A percentile compares a stretch with the other conserved stretches of the same genome.
These are phyloP conservation scores for Sphaeridia pumilis DNA, from an alignment of 2,888 invertebrate species.

Conservation along the genomic window DNA sequence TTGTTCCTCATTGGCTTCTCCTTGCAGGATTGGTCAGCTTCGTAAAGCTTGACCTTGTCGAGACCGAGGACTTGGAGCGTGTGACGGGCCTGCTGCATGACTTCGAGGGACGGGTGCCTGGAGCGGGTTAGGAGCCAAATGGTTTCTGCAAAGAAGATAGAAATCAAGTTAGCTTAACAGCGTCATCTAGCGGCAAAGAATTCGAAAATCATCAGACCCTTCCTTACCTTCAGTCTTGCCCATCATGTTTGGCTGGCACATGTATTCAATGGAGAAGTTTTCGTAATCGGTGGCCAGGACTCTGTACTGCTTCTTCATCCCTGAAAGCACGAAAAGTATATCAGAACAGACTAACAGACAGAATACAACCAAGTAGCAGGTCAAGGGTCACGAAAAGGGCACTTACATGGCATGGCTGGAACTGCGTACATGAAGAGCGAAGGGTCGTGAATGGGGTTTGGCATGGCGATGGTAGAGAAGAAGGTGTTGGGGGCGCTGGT, in stretches of 20 bases:
- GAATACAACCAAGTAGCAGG: too few species aligned
- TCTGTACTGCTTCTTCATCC: constrained; percentile 37
- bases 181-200: too few species aligned
- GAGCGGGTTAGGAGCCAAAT: constrained; percentile 55
- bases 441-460: constrained; percentile 19
- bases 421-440: constrained; percentile 20
- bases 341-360: neutral
- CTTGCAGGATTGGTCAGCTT: constrained; percentile 34
- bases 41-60: constrained; percentile 34
- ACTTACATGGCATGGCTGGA: constrained; percentile 26
- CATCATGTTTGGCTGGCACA: constrained; percentile 36
- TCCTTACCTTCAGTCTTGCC: constrained; percentile 33
- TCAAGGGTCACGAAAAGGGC: too few species aligned
- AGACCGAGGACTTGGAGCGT: constrained; percentile 33
- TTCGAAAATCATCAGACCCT: too few species aligned
- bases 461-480: constrained; percentile 19
- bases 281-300: constrained; percentile 37
- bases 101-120: constrained; percentile 46
- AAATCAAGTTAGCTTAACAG: too few species aligned
- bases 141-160: constrained; percentile 40
- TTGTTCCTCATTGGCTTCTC: constrained; percentile 32
- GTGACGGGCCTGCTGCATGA: constrained; percentile 47
- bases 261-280: constrained; percentile 37
- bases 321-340: constrained; percentile 17
- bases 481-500: constrained; percentile 23